A percentile compares a stretch with the other conserved stretches of the same genome.
Conservation (phyloP, 2,888 invertebrate genomes). For the Villa cingulata region DNA sequence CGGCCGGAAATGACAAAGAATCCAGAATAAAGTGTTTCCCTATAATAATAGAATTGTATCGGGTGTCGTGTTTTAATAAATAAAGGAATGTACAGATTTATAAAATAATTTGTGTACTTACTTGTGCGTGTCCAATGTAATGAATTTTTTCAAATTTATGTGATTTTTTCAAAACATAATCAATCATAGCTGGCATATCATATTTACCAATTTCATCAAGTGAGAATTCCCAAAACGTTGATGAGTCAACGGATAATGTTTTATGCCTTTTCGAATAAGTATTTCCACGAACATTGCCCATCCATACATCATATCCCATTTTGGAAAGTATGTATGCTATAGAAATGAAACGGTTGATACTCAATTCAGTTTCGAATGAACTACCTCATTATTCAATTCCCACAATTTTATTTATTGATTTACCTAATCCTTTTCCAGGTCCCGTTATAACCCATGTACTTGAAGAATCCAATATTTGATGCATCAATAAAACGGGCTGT, state of each 20-base stretch:
- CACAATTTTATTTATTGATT: too few relatives aligned
- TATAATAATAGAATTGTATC: conserved; percentile 24
- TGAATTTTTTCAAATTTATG: conserved; percentile 28
- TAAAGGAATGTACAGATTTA: background rate
- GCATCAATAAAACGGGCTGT: conserved; percentile 46
- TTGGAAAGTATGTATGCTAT: conserved; percentile 36
- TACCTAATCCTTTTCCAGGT: conserved; percentile 52
- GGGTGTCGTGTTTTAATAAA: background rate
- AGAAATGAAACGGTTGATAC: too few relatives aligned
- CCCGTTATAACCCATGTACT: conserved; percentile 62
- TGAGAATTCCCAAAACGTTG: conserved; percentile 34
- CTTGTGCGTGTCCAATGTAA: conserved; percentile 35
- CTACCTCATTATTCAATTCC: too few relatives aligned
- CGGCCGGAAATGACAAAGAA: conserved; percentile 48
- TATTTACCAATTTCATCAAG: conserved; percentile 35
- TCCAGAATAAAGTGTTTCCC: conserved; percentile 39
- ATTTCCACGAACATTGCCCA: conserved; percentile 36
- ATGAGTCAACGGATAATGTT: conserved; percentile 27
- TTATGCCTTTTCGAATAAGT: conserved; percentile 34
- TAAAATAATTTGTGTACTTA: background rate
- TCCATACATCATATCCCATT: conserved; percentile 36
- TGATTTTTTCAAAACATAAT: conserved; percentile 28
- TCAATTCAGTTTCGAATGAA: too few relatives aligned
- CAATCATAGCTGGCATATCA: conserved; percentile 35
- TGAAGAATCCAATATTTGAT: conserved; percentile 60